A percentile compares a stretch with the other conserved stretches of the same genome.
Conservation (phyloP, 2,888 invertebrate genomes). For the Lasiommata megera region DNA sequence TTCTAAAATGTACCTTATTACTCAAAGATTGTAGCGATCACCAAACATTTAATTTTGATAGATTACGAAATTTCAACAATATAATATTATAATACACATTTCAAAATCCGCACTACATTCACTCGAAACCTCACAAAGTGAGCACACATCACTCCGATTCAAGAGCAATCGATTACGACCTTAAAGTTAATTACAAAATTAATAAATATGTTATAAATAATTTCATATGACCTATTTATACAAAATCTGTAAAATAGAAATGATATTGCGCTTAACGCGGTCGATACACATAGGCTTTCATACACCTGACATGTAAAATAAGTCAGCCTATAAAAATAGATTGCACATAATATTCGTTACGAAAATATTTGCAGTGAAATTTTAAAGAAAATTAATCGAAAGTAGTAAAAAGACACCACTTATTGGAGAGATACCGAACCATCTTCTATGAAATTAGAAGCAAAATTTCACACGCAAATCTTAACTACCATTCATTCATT, state of each 20-base stretch:
- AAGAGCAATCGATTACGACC: conserved; percentile 63
- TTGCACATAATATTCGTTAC: conserved; percentile 67
- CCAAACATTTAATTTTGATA: conserved; percentile 39
- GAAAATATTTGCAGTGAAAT: conserved; percentile 64
- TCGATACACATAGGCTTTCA: conserved; percentile 43
- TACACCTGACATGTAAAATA: conserved; percentile 48
- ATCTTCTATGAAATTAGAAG: conserved; percentile 16
- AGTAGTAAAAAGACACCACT: conserved; percentile 17
- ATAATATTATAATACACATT: conserved; percentile 57
- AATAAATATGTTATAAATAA: conserved; percentile 73
- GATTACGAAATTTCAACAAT: conserved; percentile 52
- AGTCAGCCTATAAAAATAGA: conserved; percentile 75
- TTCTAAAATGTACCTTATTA: neutral
- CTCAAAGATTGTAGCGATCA: conserved; percentile 10
- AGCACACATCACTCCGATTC: conserved; percentile 61
- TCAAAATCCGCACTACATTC: conserved; percentile 62
- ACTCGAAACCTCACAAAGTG: conserved; percentile 65
- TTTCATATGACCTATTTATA: conserved; percentile 72
- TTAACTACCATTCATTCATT: conserved; percentile 17
- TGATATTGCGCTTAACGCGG: conserved; percentile 61
- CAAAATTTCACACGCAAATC: conserved; percentile 21
- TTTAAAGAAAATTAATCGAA: conserved; percentile 36
- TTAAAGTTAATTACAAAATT: conserved; percentile 70
- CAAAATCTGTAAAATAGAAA: conserved; percentile 73
- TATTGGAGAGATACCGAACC: conserved; percentile 19